A percentile compares a stretch with the other conserved stretches of the same genome.
Conservation (phyloP, 2,113 vertebrate genomes). For the Ceyx cyanopectus region DNA sequence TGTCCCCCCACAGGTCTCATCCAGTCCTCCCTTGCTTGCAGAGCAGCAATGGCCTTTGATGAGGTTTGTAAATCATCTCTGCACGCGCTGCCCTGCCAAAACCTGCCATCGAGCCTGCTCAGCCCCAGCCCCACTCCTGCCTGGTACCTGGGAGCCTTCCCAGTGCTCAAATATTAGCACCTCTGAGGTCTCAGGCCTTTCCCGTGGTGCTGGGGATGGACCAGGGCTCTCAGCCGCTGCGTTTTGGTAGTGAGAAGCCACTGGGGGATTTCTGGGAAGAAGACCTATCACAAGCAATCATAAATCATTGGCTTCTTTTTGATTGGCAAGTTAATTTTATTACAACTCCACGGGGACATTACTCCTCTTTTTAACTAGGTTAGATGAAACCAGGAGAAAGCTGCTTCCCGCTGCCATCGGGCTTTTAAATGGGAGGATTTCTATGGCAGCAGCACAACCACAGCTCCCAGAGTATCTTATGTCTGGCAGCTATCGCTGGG, state of each 20-base stretch:
- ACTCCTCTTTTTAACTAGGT: not conserved
- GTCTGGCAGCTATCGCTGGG: not conserved
- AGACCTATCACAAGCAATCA: not conserved
- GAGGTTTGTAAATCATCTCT: not conserved
- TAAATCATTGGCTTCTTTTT: not conserved
- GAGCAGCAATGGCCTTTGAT: fast-evolving
- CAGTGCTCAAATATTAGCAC: fast-evolving
- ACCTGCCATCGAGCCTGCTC: fast-evolving
- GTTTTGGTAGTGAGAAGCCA: fast-evolving
- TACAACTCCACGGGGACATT: not conserved
- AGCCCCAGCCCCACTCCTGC: not conserved
- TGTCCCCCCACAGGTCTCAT: fast-evolving
- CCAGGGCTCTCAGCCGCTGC: fast-evolving
- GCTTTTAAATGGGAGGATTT: fast-evolving
- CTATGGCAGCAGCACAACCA: not conserved
- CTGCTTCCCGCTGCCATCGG: fast-evolving
- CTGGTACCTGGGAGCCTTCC: fast-evolving
- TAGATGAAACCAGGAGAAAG: not conserved
- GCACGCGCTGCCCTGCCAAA: fast-evolving
- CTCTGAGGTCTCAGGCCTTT: not conserved
- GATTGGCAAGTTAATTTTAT: not conserved
- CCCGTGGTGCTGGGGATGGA: fast-evolving
- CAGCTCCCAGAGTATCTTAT: not conserved
- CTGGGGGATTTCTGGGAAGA: not conserved
- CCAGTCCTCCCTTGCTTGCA: not conserved